Evolutionary conservation across 2,888 invertebrate species (phyloP), one percentile per base, ranked within the genome.

Genomic region (Megastigmus dorsalis): DNA sequence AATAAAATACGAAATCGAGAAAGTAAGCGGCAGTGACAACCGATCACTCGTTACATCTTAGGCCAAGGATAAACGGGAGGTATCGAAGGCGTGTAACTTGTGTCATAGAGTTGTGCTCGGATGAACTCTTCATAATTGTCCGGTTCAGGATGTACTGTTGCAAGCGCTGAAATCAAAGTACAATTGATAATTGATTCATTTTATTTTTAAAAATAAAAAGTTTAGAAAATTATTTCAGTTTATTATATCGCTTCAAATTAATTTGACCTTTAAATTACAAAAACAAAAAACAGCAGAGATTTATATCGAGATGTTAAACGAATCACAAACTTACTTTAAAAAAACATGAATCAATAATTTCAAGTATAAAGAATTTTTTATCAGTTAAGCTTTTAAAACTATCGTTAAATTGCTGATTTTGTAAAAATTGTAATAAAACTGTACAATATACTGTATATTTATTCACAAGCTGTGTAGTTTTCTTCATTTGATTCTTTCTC

Each of bases 91-190:
- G 89, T 83, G 88, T 95, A 96, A 57, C 89, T 89, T 76, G 92
- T 91, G 86, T 95, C 93, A 89, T 95, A 96, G 90, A 95, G 92
- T 89, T 95, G 95, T 33, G 93, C 93, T 84, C 92, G 92, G 81
- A 96, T 92, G 85, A 94, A 96, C 77, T 90, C 90, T 82, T 92
- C 90, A 84, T 92, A 92, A 87, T 95, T 91, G 66, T 90, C 84
- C 0, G 96, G 96, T 87, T 95, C 92, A 2, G 96, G 96, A 82
- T 89, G 90, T 9, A 95, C 92, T n/a, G 93, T 92, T 50, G 95
- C 96, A 80, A 93, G 90, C 54, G 92, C 95, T 95, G 88, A n/a
- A 84, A 84, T 20, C 7, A 67, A 41, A 73, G 74, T 20, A 41
- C 6, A 36, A 20, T 43, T 36, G 7, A 23, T 52, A 33, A 55